Evolutionary conservation across 1,140 invertebrate species (phyloP).

Genomic region (Hyles vespertilio): DNA sequence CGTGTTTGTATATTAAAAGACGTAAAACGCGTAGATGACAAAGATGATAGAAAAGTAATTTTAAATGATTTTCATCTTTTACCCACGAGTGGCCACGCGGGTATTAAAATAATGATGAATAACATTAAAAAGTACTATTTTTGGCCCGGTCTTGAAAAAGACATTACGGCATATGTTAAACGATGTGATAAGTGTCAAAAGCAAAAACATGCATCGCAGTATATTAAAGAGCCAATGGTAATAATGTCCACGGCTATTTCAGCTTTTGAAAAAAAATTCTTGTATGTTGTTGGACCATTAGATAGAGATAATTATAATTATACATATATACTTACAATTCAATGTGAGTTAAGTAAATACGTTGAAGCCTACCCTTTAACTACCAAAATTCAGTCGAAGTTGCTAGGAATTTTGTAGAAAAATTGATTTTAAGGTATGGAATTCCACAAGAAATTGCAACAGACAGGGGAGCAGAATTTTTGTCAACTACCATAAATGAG

Average conservation of each 20-base stretch:
- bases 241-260: background rate
- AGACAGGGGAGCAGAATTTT: slow-evolving; percentile 19
- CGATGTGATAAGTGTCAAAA: slow-evolving; percentile 7
- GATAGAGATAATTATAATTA: slow-evolving; percentile 20
- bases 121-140: slow-evolving; percentile 15
- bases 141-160: slow-evolving; percentile 7
- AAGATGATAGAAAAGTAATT: slow-evolving; percentile 10
- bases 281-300: slow-evolving; percentile 24
- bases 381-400: slow-evolving; percentile 17
- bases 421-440: slow-evolving; percentile 25
- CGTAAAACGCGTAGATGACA: slow-evolving; percentile 14
- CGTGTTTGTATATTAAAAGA: slow-evolving; percentile 16
- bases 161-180: background rate
- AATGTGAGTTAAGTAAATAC: slow-evolving; percentile 16
- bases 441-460: slow-evolving; percentile 7
- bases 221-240: slow-evolving; percentile 10
- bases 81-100: slow-evolving; percentile 16
- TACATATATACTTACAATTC: slow-evolving; percentile 21
- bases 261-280: slow-evolving; percentile 5
- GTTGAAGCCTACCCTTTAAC: slow-evolving; percentile 25
- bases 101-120: slow-evolving; percentile 10
- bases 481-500: slow-evolving; percentile 16
- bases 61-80: slow-evolving; percentile 15
- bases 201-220: background rate
- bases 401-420: slow-evolving; percentile 23